Evolutionary conservation across 2,113 vertebrate genomes (phyloP).

Genomic region (Cephalopholis sonnerati): DNA sequence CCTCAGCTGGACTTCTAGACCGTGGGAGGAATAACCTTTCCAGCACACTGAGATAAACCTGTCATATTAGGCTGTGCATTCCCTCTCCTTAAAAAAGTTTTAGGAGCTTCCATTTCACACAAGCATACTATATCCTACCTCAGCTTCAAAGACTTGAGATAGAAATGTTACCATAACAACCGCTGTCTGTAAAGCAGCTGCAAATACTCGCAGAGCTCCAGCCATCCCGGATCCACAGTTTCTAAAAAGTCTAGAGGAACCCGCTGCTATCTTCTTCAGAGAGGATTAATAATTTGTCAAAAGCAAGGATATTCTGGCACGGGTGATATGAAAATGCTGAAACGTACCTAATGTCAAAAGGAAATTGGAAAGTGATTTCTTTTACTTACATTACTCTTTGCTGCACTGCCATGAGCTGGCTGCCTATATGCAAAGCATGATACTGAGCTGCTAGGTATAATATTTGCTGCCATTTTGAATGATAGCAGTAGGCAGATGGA

Average conservation of each 20-base stretch:
- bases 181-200: slow-evolving; percentile 32
- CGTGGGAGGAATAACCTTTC: slow-evolving; percentile 57
- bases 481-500: not conserved
- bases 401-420: slow-evolving; percentile 9
- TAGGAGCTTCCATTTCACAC: slow-evolving; percentile 38
- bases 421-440: not conserved
- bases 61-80: slow-evolving; percentile 8
- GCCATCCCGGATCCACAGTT: slow-evolving; percentile 51
- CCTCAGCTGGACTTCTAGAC: slow-evolving; percentile 39
- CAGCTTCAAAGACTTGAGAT: slow-evolving; percentile 51
- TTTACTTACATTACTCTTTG: slow-evolving; percentile 1
- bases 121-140: slow-evolving; percentile 40
- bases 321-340: slow-evolving; percentile 43
- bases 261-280: slow-evolving; percentile 38
- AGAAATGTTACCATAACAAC: slow-evolving; percentile 68
- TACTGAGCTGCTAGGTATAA: not conserved
- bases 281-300: slow-evolving; percentile 54
- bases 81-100: slow-evolving; percentile 21
- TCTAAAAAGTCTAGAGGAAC: slow-evolving; percentile 46
- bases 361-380: slow-evolving; percentile 21
- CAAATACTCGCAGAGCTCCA: slow-evolving; percentile 30
- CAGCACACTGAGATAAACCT: slow-evolving; percentile 49
- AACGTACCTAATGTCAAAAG: not conserved
- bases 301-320: slow-evolving; percentile 35
- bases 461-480: slow-evolving; percentile 18